A percentile compares a stretch with the other conserved stretches of the same genome.
Evolutionary conservation across 2,888 invertebrate species (phyloP).

Genomic region (Limenitis camilla): DNA sequence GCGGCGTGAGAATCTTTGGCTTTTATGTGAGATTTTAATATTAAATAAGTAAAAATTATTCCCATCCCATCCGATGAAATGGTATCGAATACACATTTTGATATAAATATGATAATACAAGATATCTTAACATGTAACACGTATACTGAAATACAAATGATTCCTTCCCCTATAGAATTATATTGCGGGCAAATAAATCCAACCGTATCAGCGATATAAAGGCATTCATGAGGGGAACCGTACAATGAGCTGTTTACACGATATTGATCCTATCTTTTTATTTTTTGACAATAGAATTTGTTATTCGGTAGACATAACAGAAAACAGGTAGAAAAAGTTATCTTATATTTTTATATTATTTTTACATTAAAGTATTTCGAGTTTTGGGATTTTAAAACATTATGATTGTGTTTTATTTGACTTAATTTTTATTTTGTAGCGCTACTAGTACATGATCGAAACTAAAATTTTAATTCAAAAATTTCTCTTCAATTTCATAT

Average conservation of each 20-base stretch:
- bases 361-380: too few relatives aligned
- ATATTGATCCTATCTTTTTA: background rate
- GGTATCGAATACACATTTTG: background rate
- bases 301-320: background rate
- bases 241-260: background rate
- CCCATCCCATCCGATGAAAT: background rate
- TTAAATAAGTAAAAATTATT: too few relatives aligned
- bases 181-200: constrained; percentile 3
- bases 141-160: background rate
- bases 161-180: background rate
- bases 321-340: background rate
- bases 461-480: too few relatives aligned
- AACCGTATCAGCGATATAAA: constrained; percentile 2
- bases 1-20: too few relatives aligned
- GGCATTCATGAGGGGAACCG: constrained; percentile 2
- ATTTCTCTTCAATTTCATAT: too few relatives aligned
- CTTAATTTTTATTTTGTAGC: too few relatives aligned
- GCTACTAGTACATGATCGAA: too few relatives aligned
- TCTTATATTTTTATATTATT: background rate
- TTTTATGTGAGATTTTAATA: too few relatives aligned
- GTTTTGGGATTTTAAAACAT: too few relatives aligned
- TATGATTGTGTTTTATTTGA: too few relatives aligned
- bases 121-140: background rate
- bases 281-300: background rate
- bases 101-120: background rate